Base-by-base conservation (phyloP, 2,888 invertebrate genomes). In the Thecophora atra region DNA sequence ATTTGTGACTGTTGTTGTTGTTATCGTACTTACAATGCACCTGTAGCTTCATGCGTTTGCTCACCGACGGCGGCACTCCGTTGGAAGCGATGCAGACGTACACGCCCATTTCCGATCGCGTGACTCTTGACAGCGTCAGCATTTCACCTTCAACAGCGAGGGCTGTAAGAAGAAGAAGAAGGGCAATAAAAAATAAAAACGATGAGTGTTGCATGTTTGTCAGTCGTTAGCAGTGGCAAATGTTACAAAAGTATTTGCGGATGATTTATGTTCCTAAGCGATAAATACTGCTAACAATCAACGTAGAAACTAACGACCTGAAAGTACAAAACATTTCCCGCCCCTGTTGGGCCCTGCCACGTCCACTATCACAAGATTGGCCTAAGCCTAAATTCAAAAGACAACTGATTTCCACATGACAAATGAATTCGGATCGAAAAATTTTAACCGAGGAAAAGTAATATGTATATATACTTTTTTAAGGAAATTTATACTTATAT, bases 1-100 rank as follows among this genome's bases (percentile, higher is more conserved):
- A n/a, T 47, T 47, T 17, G 5, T 47, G 17, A 17, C 47, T 3
- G 13, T n/a, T 47, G 15, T 47, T 47, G 15, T 15, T 2, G 15
- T 47, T 47, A 17, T 47, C 47, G 17, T 88, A 94, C 95, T 94
- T 87, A 95, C 95, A 95, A 87, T 95, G 94, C 78, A 95, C 94
- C 87, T 94, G 94, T 74, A 95, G 90, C 93, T 94, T 94, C 90
- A 95, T 93, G 85, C 95, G 89, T 88, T 95, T 95, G 89, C 94
- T 95, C 84, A 95, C 95, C 58, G 94, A 91, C 47, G 95, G 95
- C 44, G 95, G 95, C 26, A 95, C 94, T 58, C 94, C 94, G 84
- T 95, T 95, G 78, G 94, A 93, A 72, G 95, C 95, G 86, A 95
- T 94, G 88, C 95, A 95, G 81, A 95, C 89, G 87, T 95, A 95